Percentiles rank a stretch among this genome's conserved stretches.
Conservation (phyloP, 1,140 invertebrate genomes). For the Macrobrachium rosenbergii region DNA sequence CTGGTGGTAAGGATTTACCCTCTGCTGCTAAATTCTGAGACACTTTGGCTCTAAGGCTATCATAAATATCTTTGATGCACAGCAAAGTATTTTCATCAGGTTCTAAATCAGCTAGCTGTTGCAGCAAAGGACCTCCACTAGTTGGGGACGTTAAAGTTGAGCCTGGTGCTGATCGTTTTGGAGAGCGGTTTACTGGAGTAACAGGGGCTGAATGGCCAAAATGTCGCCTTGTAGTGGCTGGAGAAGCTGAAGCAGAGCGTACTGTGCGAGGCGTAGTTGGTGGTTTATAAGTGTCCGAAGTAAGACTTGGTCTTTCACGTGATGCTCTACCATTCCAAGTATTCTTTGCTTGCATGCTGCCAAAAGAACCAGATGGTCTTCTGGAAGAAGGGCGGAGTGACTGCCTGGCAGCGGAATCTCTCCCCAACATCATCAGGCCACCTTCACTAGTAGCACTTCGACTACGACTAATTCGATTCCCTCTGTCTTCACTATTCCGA, state of each 20-base stretch:
- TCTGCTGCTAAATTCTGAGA: constrained; percentile 61
- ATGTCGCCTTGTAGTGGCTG: constrained; percentile 51
- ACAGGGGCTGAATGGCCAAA: constrained; percentile 59
- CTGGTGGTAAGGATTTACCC: constrained; percentile 60
- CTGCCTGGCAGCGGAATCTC: constrained; percentile 47
- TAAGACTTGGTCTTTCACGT: constrained; percentile 52
- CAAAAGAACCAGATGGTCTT: constrained; percentile 18
- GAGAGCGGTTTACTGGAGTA: constrained; percentile 60
- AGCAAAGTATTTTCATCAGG: constrained; percentile 61
- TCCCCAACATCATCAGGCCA: constrained; percentile 56
- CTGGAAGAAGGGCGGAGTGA: constrained; percentile 40
- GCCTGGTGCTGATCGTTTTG: constrained; percentile 59
- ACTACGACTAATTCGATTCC: constrained; percentile 59
- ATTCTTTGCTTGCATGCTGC: constrained; percentile 37
- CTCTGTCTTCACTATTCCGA: constrained; percentile 58
- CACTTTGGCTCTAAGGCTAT: constrained; percentile 60
- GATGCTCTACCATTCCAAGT: constrained; percentile 63
- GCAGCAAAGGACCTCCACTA: constrained; percentile 32
- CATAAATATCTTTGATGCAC: constrained; percentile 60
- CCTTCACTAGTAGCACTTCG: constrained; percentile 65
- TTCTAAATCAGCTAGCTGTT: constrained; percentile 58
- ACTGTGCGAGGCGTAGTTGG: constrained; percentile 47
- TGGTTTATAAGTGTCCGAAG: constrained; percentile 59
- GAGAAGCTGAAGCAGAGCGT: constrained; percentile 64
- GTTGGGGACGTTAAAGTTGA: constrained; percentile 59